Evolutionary conservation across 2,888 invertebrate species (phyloP), one percentile per base, ranked within the genome.

Genomic region (Escarpia spicata): DNA sequence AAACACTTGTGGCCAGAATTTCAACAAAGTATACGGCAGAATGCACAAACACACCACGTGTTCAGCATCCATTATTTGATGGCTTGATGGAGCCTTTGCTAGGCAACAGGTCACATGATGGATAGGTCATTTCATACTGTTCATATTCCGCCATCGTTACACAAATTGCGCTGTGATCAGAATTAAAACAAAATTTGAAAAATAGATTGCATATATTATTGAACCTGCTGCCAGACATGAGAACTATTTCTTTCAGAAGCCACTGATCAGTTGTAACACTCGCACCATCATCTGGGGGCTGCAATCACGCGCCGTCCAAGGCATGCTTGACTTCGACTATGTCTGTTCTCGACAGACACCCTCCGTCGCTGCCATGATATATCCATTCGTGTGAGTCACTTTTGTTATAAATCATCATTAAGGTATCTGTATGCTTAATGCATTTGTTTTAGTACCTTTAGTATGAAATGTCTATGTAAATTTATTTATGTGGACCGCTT

Each of bases 211-310:
- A 52, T 52, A 9, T 15, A 52, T 52, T 52, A 52, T 19, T 75
- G 75, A 26, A 75, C 75, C 75, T 75, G 6, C 26, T 75, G 19
- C 9, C 19, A 31, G 91, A 45, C 19, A 44, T 91, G 91, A 19
- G 52, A 31, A 26, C 8, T 26, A 4, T 44, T 44, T 44, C 45
- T 91, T 31, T n/a, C 43, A 4, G 92, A 52, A 9, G 92, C 89
- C 91, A 31, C 93, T 99, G 94, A 99, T 99, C 97, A 97, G 97
- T n/a, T 97, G 97, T 94, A 97, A 97, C 93, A 99, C 99, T 19
- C 98, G 98, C 96, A 98, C 99, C 15, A 99, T 99, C 95, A 98
- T 99, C 43, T 99, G 99, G 99, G 99, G 99, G 94, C 99, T 99
- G 99, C 99, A 99, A 97, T 98, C 98, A 91, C 97, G 99, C 93